Evolutionary conservation across 1,140 invertebrate genomes (phyloP).

Genomic region (Neodiprion pinetum): DNA sequence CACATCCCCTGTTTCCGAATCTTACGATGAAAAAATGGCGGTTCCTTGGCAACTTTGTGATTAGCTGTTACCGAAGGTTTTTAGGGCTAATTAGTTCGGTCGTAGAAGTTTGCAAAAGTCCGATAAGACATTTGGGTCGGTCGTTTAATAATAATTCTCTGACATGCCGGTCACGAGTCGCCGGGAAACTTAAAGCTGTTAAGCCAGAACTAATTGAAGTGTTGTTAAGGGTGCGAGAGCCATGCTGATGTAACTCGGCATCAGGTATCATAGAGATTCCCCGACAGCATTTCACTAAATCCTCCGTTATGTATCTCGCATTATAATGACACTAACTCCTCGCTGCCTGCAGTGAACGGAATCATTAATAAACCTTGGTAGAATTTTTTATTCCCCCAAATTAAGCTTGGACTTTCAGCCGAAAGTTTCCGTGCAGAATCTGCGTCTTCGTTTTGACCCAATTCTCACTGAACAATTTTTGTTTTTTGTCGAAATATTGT

Average conservation of each 20-base stretch:
- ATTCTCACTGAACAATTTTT: too few relatives aligned
- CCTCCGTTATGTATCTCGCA: slow-evolving; percentile 24
- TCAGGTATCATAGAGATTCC: slow-evolving; percentile 25
- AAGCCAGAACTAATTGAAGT: slow-evolving; percentile 30
- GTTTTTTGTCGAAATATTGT: too few relatives aligned
- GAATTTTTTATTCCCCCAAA: too few relatives aligned
- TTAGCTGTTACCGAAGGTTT: neutral
- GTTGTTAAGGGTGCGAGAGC: slow-evolving; percentile 4
- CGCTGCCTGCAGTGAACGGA: too few relatives aligned
- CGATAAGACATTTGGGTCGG: neutral
- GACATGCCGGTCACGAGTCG: slow-evolving; percentile 45
- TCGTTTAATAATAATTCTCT: slow-evolving; percentile 41
- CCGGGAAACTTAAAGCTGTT: slow-evolving; percentile 43
- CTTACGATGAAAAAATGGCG: neutral
- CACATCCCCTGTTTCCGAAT: neutral
- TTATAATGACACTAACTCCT: slow-evolving; percentile 15
- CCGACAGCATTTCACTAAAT: slow-evolving; percentile 15
- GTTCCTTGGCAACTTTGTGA: neutral
- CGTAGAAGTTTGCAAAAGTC: neutral
- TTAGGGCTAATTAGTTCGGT: neutral
- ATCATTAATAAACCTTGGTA: too few relatives aligned
- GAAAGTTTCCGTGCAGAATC: too few relatives aligned
- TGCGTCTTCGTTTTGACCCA: too few relatives aligned
- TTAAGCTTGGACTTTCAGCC: too few relatives aligned
- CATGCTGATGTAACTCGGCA: slow-evolving; percentile 14